These are phyloP conservation scores for Anguilla pacifica DNA, from an alignment of 2,797 vertebrate genomes.

Conservation along the genomic window DNA sequence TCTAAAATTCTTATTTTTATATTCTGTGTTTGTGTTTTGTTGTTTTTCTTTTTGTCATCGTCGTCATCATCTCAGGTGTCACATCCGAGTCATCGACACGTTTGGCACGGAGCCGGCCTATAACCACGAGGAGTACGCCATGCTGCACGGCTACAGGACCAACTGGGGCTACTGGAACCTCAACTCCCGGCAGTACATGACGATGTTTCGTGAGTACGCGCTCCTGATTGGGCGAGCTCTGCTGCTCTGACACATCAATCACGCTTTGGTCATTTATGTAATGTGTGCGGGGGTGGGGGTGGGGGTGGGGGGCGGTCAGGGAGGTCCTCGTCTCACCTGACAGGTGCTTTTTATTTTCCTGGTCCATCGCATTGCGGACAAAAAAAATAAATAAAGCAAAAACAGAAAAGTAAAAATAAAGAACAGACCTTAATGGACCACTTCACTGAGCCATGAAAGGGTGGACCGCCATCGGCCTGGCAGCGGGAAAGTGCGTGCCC, in stretches of 20 bases:
- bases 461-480: background rate
- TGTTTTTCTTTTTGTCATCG: no score
- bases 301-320: no score
- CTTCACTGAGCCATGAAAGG: background rate
- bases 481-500: background rate
- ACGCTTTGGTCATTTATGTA: conserved; percentile 14
- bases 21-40: background rate
- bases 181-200: conserved; percentile 93
- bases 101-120: conserved; percentile 95
- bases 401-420: background rate
- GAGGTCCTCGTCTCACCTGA: background rate
- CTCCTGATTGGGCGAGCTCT: background rate
- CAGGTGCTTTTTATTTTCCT: background rate
- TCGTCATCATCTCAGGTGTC: conserved; percentile 76
- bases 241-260: conserved; percentile 26
- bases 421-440: background rate
- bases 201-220: conserved; percentile 93
- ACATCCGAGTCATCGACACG: conserved; percentile 92
- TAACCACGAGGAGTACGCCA: conserved; percentile 95
- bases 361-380: background rate
- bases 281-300: background rate
- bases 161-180: conserved; percentile 99
- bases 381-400: no score
- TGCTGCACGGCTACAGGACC: conserved; percentile 87
- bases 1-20: background rate